A percentile compares a stretch with the other conserved stretches of the same genome.
These are phyloP conservation scores for Pseudoips prasinana DNA, from an alignment of 2,888 invertebrate genomes.

Conservation along the genomic window DNA sequence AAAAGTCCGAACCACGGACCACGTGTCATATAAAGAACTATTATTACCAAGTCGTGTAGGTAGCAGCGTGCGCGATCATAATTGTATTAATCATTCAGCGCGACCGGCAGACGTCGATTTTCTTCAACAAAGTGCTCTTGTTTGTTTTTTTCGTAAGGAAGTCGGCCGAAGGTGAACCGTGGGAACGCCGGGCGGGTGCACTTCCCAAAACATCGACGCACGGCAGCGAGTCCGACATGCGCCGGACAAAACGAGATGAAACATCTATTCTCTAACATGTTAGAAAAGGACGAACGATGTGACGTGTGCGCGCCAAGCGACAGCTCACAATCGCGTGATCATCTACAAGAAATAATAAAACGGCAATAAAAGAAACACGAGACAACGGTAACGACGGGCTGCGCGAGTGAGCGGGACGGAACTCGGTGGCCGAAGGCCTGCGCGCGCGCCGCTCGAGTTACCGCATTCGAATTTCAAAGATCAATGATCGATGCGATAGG, in stretches of 20 bases:
- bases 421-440: slow-evolving; percentile 58
- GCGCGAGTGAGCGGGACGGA: slow-evolving; percentile 67
- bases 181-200: slow-evolving; percentile 82
- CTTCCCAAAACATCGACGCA: slow-evolving; percentile 83
- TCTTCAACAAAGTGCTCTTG: slow-evolving; percentile 81
- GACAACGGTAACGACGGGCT: slow-evolving; percentile 65
- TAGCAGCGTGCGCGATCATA: slow-evolving; percentile 77
- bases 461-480: slow-evolving; percentile 79
- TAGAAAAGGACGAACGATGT: slow-evolving; percentile 51
- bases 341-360: slow-evolving; percentile 83
- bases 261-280: slow-evolving; percentile 22
- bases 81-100: slow-evolving; percentile 81
- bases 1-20: slow-evolving; percentile 46
- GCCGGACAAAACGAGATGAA: slow-evolving; percentile 57
- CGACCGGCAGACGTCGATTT: slow-evolving; percentile 81
- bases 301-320: slow-evolving; percentile 81
- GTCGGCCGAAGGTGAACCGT: slow-evolving; percentile 81
- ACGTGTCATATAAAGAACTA: slow-evolving; percentile 77
- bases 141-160: slow-evolving; percentile 82
- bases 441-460: slow-evolving; percentile 77
- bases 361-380: slow-evolving; percentile 81
- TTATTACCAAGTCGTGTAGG: slow-evolving; percentile 70
- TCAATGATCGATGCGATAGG: slow-evolving; percentile 79
- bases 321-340: slow-evolving; percentile 82
- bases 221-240: slow-evolving; percentile 78